Conservation (phyloP, 1,140 invertebrate species). For the Trichogramma pretiosum region DNA sequence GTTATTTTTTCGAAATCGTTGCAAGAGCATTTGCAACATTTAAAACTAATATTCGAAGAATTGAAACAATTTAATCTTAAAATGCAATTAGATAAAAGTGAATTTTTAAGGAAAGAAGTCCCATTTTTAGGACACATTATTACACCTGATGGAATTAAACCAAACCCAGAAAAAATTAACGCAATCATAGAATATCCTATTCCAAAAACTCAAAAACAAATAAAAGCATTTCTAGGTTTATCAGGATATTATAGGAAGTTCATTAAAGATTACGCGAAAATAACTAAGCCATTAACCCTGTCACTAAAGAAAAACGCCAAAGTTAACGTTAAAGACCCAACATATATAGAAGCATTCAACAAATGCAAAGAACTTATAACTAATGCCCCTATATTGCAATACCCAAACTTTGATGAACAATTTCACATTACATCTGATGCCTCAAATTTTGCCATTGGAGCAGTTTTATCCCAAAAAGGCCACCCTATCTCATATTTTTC, state of each 20-base stretch:
- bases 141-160: too few relatives aligned
- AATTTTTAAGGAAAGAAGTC: too few relatives aligned
- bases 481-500: constrained; percentile 30
- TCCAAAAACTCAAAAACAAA: neutral
- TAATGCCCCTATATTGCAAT: constrained; percentile 26
- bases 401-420: constrained; percentile 30
- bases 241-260: constrained; percentile 2
- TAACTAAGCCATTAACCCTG: neutral
- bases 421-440: constrained; percentile 40
- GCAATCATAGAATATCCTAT: too few relatives aligned
- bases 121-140: too few relatives aligned
- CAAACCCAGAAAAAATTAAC: neutral
- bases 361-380: neutral
- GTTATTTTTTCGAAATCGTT: constrained; percentile 24
- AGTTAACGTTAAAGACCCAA: neutral
- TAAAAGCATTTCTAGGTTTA: constrained; percentile 6
- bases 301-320: neutral
- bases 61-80: neutral
- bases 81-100: too few relatives aligned
- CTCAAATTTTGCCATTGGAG: constrained; percentile 29
- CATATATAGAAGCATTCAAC: neutral
- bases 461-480: constrained; percentile 33
- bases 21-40: too few relatives aligned
- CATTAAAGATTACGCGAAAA: neutral
- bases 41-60: too few relatives aligned